Percentiles rank a stretch among this genome's conserved stretches.
Evolutionary conservation across 2,113 vertebrate genomes (phyloP).

Genomic region (Thermophis baileyi): DNA sequence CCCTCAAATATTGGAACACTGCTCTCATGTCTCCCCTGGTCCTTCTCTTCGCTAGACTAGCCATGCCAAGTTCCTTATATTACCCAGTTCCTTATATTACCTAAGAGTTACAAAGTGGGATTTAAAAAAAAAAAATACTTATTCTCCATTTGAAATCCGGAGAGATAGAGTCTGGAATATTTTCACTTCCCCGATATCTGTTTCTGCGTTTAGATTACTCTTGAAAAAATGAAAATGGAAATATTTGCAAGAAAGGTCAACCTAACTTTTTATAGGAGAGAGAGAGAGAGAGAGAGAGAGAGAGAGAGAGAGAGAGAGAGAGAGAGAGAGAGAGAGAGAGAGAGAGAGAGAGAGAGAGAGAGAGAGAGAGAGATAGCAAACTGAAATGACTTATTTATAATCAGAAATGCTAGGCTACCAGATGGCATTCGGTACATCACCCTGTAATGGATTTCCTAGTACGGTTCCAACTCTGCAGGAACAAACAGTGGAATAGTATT

Average conservation of each 20-base stretch:
- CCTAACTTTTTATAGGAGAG: slow-evolving; percentile 14
- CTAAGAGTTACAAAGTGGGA: background rate
- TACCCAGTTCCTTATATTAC: too few species aligned
- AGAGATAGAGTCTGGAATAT: background rate
- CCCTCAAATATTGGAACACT: too few species aligned
- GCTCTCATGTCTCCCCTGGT: too few species aligned
- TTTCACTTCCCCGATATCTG: background rate
- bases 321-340: too few species aligned
- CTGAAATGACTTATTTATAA: slow-evolving; percentile 74
- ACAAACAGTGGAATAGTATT: slow-evolving; percentile 77
- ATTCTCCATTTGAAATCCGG: background rate
- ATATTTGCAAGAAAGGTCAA: background rate
- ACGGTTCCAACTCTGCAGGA: slow-evolving; percentile 67
- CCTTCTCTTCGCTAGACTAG: too few species aligned
- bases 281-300: too few species aligned
- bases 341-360: too few species aligned
- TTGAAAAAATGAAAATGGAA: background rate
- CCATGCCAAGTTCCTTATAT: too few species aligned
- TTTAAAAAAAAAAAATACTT: background rate
- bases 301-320: too few species aligned
- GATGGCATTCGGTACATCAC: slow-evolving; percentile 71
- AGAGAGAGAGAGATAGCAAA: too few species aligned
- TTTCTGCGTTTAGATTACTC: background rate
- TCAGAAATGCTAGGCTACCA: slow-evolving; percentile 70
- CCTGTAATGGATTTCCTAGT: slow-evolving; percentile 60